Evolutionary conservation across 2,888 invertebrate genomes (phyloP).

Genomic region (Xanthorhoe spadicearia): DNA sequence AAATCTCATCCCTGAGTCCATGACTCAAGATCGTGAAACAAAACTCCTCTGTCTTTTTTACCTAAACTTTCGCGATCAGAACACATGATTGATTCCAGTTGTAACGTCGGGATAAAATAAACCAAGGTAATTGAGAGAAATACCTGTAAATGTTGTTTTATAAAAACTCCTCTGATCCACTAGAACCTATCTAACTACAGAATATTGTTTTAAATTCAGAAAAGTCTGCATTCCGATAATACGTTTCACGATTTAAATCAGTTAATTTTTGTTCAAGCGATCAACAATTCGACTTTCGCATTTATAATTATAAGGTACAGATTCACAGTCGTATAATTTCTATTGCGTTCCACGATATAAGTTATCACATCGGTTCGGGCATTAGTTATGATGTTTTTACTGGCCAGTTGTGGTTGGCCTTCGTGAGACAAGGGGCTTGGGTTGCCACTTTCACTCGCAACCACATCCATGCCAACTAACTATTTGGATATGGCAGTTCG

Average conservation of each 20-base stretch:
- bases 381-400: conserved; percentile 56
- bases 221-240: too few species aligned
- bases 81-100: too few species aligned
- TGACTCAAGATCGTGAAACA: too few species aligned
- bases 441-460: conserved; percentile 78
- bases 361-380: conserved; percentile 29
- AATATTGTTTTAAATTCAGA: too few species aligned
- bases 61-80: too few species aligned
- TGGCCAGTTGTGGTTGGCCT: conserved; percentile 74
- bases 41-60: too few species aligned
- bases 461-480: conserved; percentile 57
- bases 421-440: conserved; percentile 71
- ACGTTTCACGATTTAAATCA: too few species aligned
- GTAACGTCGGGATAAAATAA: too few species aligned
- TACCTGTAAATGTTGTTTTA: too few species aligned
- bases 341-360: conserved; percentile 19
- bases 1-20: background rate
- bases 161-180: background rate
- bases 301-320: background rate
- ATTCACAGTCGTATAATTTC: conserved; percentile 8
- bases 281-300: background rate
- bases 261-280: background rate
- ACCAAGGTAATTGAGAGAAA: too few species aligned
- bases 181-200: too few species aligned
- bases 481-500: conserved; percentile 62